Base-by-base conservation (phyloP, 2,113 vertebrate species). In the Meriones unguiculatus region DNA sequence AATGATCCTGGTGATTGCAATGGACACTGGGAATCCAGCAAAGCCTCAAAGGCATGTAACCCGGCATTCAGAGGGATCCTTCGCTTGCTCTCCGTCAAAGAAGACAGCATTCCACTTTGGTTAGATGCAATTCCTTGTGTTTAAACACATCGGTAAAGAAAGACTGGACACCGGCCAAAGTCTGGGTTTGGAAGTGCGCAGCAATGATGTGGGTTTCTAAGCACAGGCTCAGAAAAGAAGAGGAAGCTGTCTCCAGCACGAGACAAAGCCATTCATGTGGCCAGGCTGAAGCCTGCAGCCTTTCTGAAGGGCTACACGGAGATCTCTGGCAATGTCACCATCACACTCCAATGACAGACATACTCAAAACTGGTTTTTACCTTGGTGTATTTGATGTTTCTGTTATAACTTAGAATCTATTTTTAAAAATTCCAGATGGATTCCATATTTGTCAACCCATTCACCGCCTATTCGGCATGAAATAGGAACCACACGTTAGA, bases 1-100 rank as follows among this genome's bases (percentile, higher is more conserved):
- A 92, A n/a, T 93, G n/a, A 97, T 93, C 92, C n/a, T 93, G n/a
- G 96, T 93, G 93, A 95, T 94, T 94, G 97, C 95, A 96, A 95
- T 94, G 95, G 97, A 95, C 72, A 3, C 0, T 18, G 70, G 18
- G 96, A 97, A 96, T 20, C 52, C 89, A 76, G 82, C 65, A 89
- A 96, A 92, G 97, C 92, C 97, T 98, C 95, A 69, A 4, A 98
- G 94, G 91, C 81, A 30, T 1, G 30, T 9, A n/a, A 70, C 52
- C 30, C 41, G 7, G 85, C 17, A 85, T 96, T 97, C 95, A 85
- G 41, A 97, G 3, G 77, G 62, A 35, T 92, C 94, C 67, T 81
- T 64, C 65, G 89, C 96, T 59, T 54, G 38, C 80, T 90, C 50
- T 6, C 93, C 92, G 67, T 78, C 97, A 94, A 77, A 96, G 94